phyloP scores from a whole-genome alignment of 2,797 vertebrate species.

The Rachycentron canadum region DNA sequence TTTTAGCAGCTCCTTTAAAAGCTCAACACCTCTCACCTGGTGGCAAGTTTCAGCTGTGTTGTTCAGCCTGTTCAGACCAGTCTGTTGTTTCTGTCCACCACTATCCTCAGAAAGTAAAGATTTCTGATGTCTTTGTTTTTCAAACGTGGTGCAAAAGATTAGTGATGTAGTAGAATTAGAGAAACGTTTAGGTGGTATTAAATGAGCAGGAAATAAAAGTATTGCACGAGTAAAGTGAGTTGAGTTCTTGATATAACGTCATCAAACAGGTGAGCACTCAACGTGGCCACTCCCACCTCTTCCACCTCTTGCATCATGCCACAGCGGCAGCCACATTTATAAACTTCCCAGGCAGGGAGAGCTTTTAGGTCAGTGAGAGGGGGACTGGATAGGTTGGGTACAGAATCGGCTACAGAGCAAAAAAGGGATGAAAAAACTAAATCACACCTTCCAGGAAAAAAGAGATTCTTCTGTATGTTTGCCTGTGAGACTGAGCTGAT shows the following conservation, averaged over 20 bases:
- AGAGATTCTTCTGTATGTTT: conserved; percentile 33
- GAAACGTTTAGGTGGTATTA: background rate
- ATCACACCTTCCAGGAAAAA: background rate
- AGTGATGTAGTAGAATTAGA: background rate
- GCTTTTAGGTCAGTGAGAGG: background rate
- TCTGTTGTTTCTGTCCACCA: background rate
- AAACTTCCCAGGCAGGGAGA: conserved; percentile 4
- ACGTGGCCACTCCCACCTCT: conserved; percentile 32
- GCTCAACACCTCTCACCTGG: background rate
- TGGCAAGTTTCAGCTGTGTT: background rate
- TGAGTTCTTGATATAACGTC: background rate
- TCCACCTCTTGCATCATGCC: conserved; percentile 7
- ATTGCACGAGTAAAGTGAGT: background rate
- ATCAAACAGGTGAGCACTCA: background rate
- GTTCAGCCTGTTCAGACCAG: background rate
- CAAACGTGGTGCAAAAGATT: background rate
- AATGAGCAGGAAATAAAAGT: background rate
- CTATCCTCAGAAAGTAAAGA: background rate
- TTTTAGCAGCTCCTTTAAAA: conserved; percentile 51
- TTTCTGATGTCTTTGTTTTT: background rate
- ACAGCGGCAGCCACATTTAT: background rate
- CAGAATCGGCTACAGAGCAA: background rate
- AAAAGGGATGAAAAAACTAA: background rate
- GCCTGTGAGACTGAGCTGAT: conserved; percentile 19
- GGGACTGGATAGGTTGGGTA: background rate